These are phyloP conservation scores for Myiotriccus ornatus DNA, from an alignment of 2,797 vertebrate genomes.

Conservation along the genomic window DNA sequence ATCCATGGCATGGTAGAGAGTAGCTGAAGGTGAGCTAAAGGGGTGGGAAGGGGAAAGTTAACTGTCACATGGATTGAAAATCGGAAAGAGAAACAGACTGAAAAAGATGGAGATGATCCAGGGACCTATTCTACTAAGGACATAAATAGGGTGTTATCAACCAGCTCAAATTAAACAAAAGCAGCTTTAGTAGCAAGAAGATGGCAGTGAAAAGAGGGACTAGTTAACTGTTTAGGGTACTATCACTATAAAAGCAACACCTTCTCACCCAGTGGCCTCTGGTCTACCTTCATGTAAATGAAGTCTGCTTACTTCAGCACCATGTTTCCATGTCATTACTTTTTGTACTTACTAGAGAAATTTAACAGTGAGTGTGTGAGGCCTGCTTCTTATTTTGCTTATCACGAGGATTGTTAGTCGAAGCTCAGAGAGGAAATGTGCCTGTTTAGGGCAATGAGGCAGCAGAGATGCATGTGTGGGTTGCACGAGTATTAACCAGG, in stretches of 20 bases:
- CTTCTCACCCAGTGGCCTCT: background rate
- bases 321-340: background rate
- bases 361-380: background rate
- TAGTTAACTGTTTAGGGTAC: background rate
- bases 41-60: background rate
- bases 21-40: background rate
- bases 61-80: background rate
- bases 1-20: background rate
- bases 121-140: background rate
- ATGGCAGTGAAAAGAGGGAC: background rate
- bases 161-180: background rate
- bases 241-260: background rate
- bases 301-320: background rate
- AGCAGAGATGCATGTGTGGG: fast-evolving
- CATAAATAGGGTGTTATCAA: background rate
- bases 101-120: background rate
- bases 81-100: background rate
- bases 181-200: background rate
- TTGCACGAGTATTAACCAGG: background rate
- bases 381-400: background rate
- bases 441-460: background rate
- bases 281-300: background rate
- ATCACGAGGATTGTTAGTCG: background rate
- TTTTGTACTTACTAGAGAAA: background rate
- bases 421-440: background rate